Conservation (phyloP, 2,113 vertebrate genomes). For the Gymnocephalus cernua region DNA sequence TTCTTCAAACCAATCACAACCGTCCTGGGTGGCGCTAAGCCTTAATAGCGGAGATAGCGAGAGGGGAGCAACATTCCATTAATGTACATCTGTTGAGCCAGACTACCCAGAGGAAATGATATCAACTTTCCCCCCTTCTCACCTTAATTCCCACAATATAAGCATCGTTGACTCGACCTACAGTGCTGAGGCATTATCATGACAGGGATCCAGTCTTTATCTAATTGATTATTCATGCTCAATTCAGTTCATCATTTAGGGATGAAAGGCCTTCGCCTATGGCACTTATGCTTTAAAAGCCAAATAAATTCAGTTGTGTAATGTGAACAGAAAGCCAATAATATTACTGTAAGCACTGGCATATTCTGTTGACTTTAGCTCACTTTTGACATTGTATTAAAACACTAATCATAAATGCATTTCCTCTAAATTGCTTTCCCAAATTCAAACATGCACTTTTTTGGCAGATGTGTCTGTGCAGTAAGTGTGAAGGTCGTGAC, state of each 20-base stretch:
- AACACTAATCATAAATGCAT: conserved; percentile 2
- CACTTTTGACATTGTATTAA: conserved; percentile 12
- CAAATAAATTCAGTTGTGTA: conserved; percentile 29
- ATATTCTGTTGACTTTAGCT: conserved; percentile 39
- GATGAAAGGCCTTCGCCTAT: conserved; percentile 33
- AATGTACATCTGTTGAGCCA: too few relatives aligned
- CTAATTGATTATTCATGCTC: conserved; percentile 32
- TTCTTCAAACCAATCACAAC: too few relatives aligned
- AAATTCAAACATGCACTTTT: conserved; percentile 7
- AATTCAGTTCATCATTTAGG: conserved; percentile 43
- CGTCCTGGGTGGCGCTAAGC: too few relatives aligned
- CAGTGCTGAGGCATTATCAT: conserved; percentile 8
- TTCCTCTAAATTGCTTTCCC: conserved; percentile 15
- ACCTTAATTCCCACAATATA: not conserved
- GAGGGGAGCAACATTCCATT: too few relatives aligned
- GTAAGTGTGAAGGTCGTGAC: not conserved
- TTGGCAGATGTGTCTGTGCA: not conserved
- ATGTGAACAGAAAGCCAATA: conserved; percentile 38
- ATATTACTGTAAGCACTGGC: conserved; percentile 29
- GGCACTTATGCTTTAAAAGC: conserved; percentile 27
- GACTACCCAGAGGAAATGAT: conserved; percentile 5
- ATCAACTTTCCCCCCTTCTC: not conserved
- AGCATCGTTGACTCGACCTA: conserved; percentile 2
- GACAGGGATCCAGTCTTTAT: conserved; percentile 1
- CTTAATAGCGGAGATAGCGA: too few relatives aligned